Base-by-base conservation (phyloP, 2,113 vertebrate genomes). In the Callaeas wilsoni region DNA sequence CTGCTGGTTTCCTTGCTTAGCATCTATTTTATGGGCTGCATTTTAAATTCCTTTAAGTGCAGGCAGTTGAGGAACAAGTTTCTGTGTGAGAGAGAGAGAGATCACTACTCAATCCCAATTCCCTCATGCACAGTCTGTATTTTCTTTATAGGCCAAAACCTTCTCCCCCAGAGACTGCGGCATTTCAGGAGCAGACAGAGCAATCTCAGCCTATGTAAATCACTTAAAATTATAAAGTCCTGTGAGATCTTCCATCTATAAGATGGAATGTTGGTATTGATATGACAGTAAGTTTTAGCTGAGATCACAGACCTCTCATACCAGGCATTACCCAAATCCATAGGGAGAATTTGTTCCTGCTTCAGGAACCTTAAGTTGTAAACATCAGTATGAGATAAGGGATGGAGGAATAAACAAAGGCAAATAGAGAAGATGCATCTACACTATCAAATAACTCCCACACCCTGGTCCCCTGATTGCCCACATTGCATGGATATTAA, bases 41-140 rank as follows among this genome's bases (percentile, higher is more conserved):
- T 96, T 96, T 97, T 95, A 93, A 95, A 93, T 84, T 92, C 70
- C 57, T 97, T 77, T 95, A 94, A 96, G 96, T 96, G 89, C 95
- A 91, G 56, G 92, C 84, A 80, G 95, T 87, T 95, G 96, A 92
- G 67, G 92, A 94, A 83, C 77, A 94, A 78, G 69, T 85, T 95
- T 95, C 71, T 70, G 67, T 49, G 46, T 22, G 46, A 13, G 39
- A 35, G 63, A 82, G 65, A 59, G 76, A 50, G 47, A 63, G 35
- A 88, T 78, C 73, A 59, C 84, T 65, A 70, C 70, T 96, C 74
- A 92, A 55, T 89, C 70, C 77, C 92, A 89, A 63, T 94, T 96
- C 89, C 94, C 96, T 92, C 30, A 21, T 85, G 73, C 68, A 84
- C 88, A 39, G 29, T 67, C 79, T 88, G 23, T 84, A 30, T 68